Base-by-base conservation (phyloP, 2,113 vertebrate genomes). In the Illadopsis cleaveri region DNA sequence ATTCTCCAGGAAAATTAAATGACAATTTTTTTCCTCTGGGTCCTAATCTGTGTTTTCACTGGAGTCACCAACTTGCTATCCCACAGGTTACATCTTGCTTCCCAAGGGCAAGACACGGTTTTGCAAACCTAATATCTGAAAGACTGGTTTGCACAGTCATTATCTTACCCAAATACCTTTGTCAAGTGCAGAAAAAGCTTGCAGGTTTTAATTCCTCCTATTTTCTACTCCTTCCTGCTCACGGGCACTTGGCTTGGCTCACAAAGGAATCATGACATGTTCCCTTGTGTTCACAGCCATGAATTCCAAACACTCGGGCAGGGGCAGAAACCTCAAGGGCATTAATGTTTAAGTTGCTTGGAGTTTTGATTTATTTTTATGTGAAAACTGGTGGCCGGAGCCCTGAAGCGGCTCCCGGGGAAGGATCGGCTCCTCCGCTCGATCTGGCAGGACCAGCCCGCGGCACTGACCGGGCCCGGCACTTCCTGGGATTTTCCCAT, bases 201-300 rank as follows among this genome's bases (percentile, higher is more conserved):
- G 3, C 18, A 45, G 40, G 38, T 35, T 56, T 75, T 28, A 50
- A 58, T 17, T 16, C 12, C n/a, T 30, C 42, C 23, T 24, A 0
- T 71, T 45, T 60, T 22, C 30, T 38, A 6, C 10, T 30, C 21
- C 5, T 24, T n/a, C 54, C 45, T 27, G 20, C n/a, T 31, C 13
- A 3, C 0, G 31, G 21, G 37, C 8, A 0, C 28, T 48, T 14
- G 47, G 48, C 66, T 48, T 10, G 47, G 45, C 70, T 72, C 48
- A 56, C 54, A 24, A 50, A 66, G 42, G 47, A 37, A 48, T 11
- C 45, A 6, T 0, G 3, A 21, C 27, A 33, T 1, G 0, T 12
- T 24, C 35, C 27, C 4, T 1, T 4, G 21, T 11, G n/a, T 18
- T 15, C 45, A 2, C 0, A 37, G 2, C 54, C 68, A 8, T 0